Percentiles rank a stretch among this genome's conserved stretches.
These are phyloP conservation scores for Lithophane semibrunnea DNA, from an alignment of 2,888 invertebrate genomes.

Conservation along the genomic window DNA sequence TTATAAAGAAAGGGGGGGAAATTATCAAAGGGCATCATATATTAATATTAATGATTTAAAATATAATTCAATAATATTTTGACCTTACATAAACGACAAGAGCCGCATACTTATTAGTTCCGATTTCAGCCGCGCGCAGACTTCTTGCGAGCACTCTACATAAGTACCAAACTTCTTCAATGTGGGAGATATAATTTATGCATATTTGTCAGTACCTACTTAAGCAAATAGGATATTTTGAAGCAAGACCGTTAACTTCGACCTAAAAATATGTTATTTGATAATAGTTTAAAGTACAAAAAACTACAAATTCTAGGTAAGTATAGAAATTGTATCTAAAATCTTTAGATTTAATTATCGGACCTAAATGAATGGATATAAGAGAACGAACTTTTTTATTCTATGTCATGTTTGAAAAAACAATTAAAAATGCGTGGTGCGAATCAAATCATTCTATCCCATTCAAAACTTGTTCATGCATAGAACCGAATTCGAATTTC, in stretches of 20 bases:
- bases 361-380: neutral
- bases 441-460: constrained; percentile 40
- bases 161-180: neutral
- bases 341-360: neutral
- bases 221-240: neutral
- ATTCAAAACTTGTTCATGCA: constrained; percentile 49
- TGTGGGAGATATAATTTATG: neutral
- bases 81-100: no score
- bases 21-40: no score
- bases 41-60: no score
- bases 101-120: no score
- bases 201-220: neutral
- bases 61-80: no score
- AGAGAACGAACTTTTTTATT: neutral
- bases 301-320: neutral
- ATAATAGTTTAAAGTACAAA: neutral
- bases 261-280: neutral
- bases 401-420: neutral
- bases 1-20: no score
- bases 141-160: no score
- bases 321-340: neutral
- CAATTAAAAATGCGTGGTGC: constrained; percentile 21
- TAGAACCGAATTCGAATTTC: constrained; percentile 56
- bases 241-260: neutral
- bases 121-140: no score